Conservation (phyloP, 1,140 invertebrate genomes). For the Brachionus koreanus region DNA sequence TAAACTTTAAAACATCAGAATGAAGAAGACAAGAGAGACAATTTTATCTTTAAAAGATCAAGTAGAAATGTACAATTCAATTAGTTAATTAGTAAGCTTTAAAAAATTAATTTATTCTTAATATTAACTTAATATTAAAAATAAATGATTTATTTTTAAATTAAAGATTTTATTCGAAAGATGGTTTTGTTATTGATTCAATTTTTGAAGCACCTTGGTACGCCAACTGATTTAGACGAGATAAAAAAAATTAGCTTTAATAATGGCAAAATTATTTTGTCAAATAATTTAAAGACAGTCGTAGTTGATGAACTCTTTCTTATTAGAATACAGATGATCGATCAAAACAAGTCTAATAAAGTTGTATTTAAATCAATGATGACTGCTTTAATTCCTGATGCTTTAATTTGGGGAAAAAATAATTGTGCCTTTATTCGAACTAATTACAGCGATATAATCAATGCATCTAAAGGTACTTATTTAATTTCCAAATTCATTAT, state of each 20-base stretch:
- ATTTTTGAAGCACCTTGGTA: neutral
- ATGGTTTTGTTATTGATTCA: neutral
- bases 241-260: neutral
- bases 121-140: neutral
- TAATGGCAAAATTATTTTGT: neutral
- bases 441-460: neutral
- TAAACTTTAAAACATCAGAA: neutral
- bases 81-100: neutral
- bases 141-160: neutral
- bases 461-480: neutral
- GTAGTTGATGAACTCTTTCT: neutral
- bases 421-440: neutral
- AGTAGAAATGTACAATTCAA: neutral
- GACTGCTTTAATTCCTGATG: neutral
- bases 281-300: neutral
- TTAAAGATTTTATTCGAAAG: neutral
- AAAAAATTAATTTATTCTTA: neutral
- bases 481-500: neutral
- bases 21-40: neutral
- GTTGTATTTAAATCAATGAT: slow-evolving; percentile 9
- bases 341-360: neutral
- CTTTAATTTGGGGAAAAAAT: neutral
- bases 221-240: neutral
- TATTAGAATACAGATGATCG: neutral
- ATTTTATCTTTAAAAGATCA: neutral